A percentile compares a stretch with the other conserved stretches of the same genome.
Evolutionary conservation across 2,888 invertebrate genomes (phyloP).

Genomic region (Petrolisthes cinctipes): DNA sequence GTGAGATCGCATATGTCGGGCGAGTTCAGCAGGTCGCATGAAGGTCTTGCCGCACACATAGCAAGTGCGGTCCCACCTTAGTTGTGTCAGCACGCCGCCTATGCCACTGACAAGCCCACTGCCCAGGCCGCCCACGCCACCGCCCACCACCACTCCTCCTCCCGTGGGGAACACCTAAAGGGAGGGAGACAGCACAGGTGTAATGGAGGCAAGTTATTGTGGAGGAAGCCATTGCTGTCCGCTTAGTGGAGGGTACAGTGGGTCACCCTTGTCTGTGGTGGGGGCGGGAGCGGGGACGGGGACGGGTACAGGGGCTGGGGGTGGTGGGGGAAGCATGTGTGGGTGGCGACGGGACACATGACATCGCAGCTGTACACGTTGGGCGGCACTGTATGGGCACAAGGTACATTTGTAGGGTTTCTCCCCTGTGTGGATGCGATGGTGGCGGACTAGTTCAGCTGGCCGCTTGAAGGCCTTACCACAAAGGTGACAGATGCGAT

Average conservation of each 20-base stretch:
- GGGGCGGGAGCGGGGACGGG: slow-evolving; percentile 32
- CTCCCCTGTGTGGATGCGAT: slow-evolving; percentile 96
- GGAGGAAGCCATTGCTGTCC: slow-evolving; percentile 45
- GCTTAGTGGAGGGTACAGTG: slow-evolving; percentile 26
- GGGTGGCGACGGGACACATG: slow-evolving; percentile 55
- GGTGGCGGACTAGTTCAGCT: slow-evolving; percentile 97
- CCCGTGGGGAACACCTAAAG: slow-evolving; percentile 53
- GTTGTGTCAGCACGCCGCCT: slow-evolving; percentile 35
- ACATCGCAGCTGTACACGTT: slow-evolving; percentile 54
- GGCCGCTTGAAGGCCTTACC: slow-evolving; percentile 94
- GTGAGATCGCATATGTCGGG: slow-evolving; percentile 60
- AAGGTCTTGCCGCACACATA: slow-evolving; percentile 47
- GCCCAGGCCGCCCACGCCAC: slow-evolving; percentile 9
- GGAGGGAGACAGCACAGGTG: slow-evolving; percentile 44
- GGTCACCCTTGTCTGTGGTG: slow-evolving; percentile 15
- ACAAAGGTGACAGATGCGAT: slow-evolving; percentile 80
- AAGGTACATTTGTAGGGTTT: slow-evolving; percentile 90
- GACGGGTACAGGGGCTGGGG: slow-evolving; percentile 15
- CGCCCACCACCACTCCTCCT: slow-evolving; percentile 29
- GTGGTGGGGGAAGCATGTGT: slow-evolving; percentile 26
- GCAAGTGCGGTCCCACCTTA: slow-evolving; percentile 56
- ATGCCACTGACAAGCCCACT: neutral
- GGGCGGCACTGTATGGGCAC: slow-evolving; percentile 60
- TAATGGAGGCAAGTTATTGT: slow-evolving; percentile 45
- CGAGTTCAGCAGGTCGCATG: slow-evolving; percentile 57